Conservation (phyloP, 2,888 invertebrate species). For the Brachynemurus nebulosus region DNA sequence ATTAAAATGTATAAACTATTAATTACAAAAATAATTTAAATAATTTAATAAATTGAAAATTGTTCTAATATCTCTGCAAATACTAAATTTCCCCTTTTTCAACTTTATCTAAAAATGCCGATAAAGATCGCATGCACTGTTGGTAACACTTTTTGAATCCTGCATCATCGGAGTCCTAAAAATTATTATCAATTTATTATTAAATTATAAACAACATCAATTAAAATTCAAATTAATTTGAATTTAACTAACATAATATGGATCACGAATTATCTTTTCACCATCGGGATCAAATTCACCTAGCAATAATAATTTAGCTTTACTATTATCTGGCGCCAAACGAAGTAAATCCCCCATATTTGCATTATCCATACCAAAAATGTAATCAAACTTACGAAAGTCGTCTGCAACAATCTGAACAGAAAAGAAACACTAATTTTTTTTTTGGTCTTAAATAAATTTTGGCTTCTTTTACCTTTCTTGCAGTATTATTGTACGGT, state of each 20-base stretch:
- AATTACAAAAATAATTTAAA: too few relatives aligned
- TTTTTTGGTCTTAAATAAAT: background rate
- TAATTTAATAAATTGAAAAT: too few relatives aligned
- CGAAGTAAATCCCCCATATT: constrained; percentile 61
- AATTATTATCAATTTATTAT: too few relatives aligned
- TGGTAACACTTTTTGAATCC: constrained; percentile 67
- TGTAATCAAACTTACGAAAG: constrained; percentile 69
- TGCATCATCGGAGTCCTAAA: constrained; percentile 46
- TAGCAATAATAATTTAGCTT: constrained; percentile 62
- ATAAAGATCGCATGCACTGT: constrained; percentile 54
- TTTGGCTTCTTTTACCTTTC: constrained; percentile 43
- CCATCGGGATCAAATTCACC: constrained; percentile 79
- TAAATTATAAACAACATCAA: constrained; percentile 8
- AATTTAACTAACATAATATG: constrained; percentile 59
- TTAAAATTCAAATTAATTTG: too few relatives aligned
- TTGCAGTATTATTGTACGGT: constrained; percentile 59
- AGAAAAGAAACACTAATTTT: constrained; percentile 16
- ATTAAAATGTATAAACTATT: too few relatives aligned
- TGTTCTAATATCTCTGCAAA: too few relatives aligned
- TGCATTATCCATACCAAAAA: constrained; percentile 90
- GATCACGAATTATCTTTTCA: constrained; percentile 73
- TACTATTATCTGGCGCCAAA: constrained; percentile 44
- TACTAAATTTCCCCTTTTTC: constrained; percentile 1
- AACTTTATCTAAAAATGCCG: constrained; percentile 40
- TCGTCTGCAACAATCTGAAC: constrained; percentile 57